A percentile compares a stretch with the other conserved stretches of the same genome.
phyloP scores from a whole-genome alignment of 2,888 invertebrate genomes.

The Tribolium freemani region DNA sequence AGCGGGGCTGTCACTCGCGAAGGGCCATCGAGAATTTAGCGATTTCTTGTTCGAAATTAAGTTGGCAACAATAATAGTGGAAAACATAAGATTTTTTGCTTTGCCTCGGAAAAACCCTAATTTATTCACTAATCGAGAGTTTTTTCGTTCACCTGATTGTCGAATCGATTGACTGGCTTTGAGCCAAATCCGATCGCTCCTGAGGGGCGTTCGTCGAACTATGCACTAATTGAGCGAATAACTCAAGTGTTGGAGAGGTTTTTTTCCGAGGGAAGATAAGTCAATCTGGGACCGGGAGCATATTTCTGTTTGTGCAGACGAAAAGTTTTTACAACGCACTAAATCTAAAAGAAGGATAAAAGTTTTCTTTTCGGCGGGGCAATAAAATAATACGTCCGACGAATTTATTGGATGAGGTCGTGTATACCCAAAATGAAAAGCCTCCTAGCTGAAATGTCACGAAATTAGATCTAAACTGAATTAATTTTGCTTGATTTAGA shows the following conservation, averaged over 20 bases:
- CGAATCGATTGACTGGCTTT: constrained; percentile 10
- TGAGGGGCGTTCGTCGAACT: constrained; percentile 15
- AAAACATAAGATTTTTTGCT: not conserved
- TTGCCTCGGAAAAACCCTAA: not conserved
- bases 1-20: not conserved
- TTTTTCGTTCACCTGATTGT: not conserved
- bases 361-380: constrained; percentile 19
- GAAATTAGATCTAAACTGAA: too few relatives aligned
- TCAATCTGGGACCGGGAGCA: not conserved
- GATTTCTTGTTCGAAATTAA: too few relatives aligned
- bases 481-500: too few relatives aligned
- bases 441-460: too few relatives aligned
- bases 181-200: constrained; percentile 7
- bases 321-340: constrained; percentile 21
- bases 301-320: constrained; percentile 10
- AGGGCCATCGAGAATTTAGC: not conserved
- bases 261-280: not conserved
- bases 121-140: not conserved
- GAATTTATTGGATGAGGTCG: constrained; percentile 24
- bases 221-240: constrained; percentile 16
- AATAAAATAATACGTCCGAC: constrained; percentile 23
- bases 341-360: constrained; percentile 22
- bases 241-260: not conserved
- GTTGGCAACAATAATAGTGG: too few relatives aligned
- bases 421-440: too few relatives aligned